phyloP scores from a whole-genome alignment of 2,113 vertebrate genomes.

The Etia nguti region DNA sequence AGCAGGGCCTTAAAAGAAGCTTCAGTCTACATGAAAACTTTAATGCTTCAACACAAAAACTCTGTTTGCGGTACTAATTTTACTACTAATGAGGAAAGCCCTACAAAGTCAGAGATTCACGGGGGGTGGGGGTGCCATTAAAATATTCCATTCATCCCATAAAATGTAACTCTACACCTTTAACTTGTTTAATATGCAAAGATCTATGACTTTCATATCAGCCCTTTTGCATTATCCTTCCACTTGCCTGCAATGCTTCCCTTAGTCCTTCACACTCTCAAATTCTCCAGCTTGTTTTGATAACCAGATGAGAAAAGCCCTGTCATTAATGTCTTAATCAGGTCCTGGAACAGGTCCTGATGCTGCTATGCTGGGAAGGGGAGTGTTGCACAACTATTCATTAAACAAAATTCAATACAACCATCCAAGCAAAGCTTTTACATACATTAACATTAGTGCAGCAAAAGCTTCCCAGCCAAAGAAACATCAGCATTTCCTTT shows the following conservation, averaged over 20 bases:
- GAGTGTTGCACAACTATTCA: not conserved
- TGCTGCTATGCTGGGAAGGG: not conserved
- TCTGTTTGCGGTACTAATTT: not conserved
- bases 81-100: not conserved
- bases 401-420: not conserved
- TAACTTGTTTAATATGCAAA: not conserved
- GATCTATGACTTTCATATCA: not conserved
- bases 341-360: rapidly evolving
- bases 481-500: not conserved
- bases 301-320: not conserved
- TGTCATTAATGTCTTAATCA: not conserved
- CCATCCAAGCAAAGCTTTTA: not conserved
- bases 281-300: not conserved
- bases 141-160: not conserved
- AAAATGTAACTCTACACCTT: not conserved
- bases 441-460: not conserved
- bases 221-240: not conserved
- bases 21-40: not conserved
- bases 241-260: rapidly evolving
- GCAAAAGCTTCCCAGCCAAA: not conserved
- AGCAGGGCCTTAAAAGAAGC: not conserved
- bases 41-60: not conserved
- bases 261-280: not conserved
- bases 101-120: not conserved
- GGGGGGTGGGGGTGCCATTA: rapidly evolving